Base-by-base conservation (phyloP, 2,797 vertebrate genomes). In the Erpetoichthys calabaricus region DNA sequence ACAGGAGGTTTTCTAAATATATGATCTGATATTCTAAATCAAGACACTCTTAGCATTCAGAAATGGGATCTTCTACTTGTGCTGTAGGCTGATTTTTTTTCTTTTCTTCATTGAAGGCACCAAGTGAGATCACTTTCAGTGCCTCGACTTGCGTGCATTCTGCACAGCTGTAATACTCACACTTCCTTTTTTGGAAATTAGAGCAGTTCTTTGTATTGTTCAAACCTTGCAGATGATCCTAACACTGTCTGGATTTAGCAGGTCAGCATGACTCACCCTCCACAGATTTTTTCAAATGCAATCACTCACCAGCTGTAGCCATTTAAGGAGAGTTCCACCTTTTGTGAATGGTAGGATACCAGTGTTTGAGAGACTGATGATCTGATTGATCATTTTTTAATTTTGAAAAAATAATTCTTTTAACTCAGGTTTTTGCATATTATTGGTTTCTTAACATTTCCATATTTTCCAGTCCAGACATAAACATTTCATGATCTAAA, bases 111-210 rank as follows among this genome's bases (percentile, higher is more conserved):
- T 25, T 25, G 25, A 25, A 25, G 25, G 25, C 25, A 25, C 25
- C 25, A 25, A 25, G 25, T 25, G 25, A 25, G 25, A 25, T 25
- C 25, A 64, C 68, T 72, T 73, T 81, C 75, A 79, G 72, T 25
- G 25, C 25, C 68, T 73, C 57, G 57, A 53, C 68, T 67, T 6
- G 65, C 79, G 81, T 66, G 57, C 83, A 82, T 84, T 84, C 79
- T 84, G 83, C 84, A 84, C 80, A 70, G 62, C 73, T 76, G 65
- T 57, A 60, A 64, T 3, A 71, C 62, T 65, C 70, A 61, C 3
- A 70, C 75, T 85, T 83, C 86, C 88, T 86, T 89, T 91, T 96
- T 92, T 95, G 92, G 91, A 83, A 70, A 76, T 77, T 76, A 81
- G 86, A 81, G 80, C 81, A 73, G 84, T 82, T 91, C 86, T 86